Conservation (phyloP, 64 coral and sea anemone species). For the Dendronephthya gigantea region DNA sequence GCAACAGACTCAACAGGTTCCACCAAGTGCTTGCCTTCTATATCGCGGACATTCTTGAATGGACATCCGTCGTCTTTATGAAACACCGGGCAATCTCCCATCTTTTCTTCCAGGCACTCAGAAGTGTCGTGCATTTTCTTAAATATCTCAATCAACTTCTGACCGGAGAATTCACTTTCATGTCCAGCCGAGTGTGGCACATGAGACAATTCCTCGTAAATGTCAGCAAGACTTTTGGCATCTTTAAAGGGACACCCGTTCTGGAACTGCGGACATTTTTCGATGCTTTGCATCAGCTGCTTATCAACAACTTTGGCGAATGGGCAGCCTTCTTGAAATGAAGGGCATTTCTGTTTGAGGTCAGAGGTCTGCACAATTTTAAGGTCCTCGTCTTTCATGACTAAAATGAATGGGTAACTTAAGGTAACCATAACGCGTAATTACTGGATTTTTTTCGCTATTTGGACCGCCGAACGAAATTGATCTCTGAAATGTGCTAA, state of each 20-base stretch:
- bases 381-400: conserved; percentile 1
- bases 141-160: conserved; percentile 47
- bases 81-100: conserved; percentile 61
- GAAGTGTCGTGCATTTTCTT: conserved; percentile 43
- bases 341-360: conserved; percentile 64
- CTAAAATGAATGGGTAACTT: no score
- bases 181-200: conserved; percentile 56
- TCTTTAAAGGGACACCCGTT: conserved; percentile 83
- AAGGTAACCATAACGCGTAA: no score
- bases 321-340: conserved; percentile 82
- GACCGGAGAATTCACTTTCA: conserved; percentile 34
- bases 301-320: conserved; percentile 56
- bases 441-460: no score
- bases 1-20: conserved; percentile 38
- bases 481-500: no score
- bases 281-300: conserved; percentile 33
- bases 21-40: conserved; percentile 51
- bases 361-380: conserved; percentile 22
- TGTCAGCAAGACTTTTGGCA: conserved; percentile 42
- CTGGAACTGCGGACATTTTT: conserved; percentile 85
- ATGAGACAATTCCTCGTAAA: conserved; percentile 50
- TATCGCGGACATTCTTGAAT: conserved; percentile 42
- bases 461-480: no score
- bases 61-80: conserved; percentile 46
- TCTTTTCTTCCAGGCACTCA: conserved; percentile 41